Conservation (phyloP, 2,797 vertebrate species). For the Rhyacichthys aspro region DNA sequence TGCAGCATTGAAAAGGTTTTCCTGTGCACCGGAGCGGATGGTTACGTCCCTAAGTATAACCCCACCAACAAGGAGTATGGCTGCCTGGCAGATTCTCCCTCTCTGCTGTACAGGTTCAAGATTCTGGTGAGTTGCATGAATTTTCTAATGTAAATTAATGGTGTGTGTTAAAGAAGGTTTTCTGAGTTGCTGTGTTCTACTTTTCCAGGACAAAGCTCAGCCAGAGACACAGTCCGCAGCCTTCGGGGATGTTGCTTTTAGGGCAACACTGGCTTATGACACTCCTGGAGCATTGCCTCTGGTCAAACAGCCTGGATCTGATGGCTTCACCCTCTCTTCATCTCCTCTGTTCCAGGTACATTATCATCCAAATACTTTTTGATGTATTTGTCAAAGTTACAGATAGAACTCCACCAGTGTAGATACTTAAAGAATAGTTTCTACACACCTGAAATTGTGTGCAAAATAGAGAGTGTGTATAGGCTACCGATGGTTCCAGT, state of each 20-base stretch:
- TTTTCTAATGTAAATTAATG: background rate
- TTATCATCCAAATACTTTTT: background rate
- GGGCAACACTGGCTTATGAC: constrained; percentile 79
- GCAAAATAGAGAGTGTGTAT: no score
- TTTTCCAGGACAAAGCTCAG: constrained; percentile 84
- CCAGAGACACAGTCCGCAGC: constrained; percentile 81
- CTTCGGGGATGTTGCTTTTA: constrained; percentile 81
- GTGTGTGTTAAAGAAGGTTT: background rate
- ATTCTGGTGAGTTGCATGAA: constrained; percentile 74
- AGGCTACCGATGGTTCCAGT: no score
- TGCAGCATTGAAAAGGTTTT: constrained; percentile 86
- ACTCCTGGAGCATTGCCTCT: constrained; percentile 74
- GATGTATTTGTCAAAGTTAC: no score
- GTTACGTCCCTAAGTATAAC: constrained; percentile 85
- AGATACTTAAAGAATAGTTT: no score
- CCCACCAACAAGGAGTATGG: constrained; percentile 81
- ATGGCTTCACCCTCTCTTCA: constrained; percentile 82
- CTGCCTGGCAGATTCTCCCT: constrained; percentile 81
- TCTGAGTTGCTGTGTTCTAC: constrained; percentile 35
- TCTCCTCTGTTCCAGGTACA: constrained; percentile 84
- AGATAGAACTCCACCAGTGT: no score
- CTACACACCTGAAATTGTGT: no score
- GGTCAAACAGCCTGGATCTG: constrained; percentile 78
- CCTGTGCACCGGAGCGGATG: constrained; percentile 83
- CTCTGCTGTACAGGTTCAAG: constrained; percentile 83